A percentile compares a stretch with the other conserved stretches of the same genome.
Evolutionary conservation across 2,888 invertebrate species (phyloP).

Genomic region (Stenoptilia bipunctidactyla): DNA sequence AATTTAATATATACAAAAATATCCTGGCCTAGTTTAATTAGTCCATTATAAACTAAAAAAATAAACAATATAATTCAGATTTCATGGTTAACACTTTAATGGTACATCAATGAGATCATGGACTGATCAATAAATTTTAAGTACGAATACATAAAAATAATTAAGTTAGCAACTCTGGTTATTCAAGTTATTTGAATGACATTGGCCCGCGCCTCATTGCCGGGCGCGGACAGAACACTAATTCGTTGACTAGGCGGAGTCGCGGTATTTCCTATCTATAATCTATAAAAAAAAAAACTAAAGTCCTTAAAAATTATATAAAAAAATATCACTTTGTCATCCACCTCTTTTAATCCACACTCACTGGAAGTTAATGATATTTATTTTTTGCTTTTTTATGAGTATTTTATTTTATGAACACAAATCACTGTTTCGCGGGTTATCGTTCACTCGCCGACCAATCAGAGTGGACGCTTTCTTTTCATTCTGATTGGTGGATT

Average conservation of each 20-base stretch:
- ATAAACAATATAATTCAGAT: background rate
- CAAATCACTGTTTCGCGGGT: conserved; percentile 36
- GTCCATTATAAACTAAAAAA: too few species aligned
- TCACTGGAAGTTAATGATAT: conserved; percentile 42
- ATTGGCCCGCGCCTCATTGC: conserved; percentile 4
- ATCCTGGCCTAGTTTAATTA: background rate
- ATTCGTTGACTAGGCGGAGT: conserved; percentile 63
- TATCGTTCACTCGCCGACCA: conserved; percentile 3
- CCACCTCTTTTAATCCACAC: conserved; percentile 20
- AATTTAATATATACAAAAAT: too few species aligned
- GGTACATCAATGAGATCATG: conserved; percentile 40
- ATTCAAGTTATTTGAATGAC: conserved; percentile 6
- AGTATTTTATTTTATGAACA: conserved; percentile 57
- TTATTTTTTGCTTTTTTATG: conserved; percentile 25
- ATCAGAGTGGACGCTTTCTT: background rate
- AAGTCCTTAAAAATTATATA: conserved; percentile 19
- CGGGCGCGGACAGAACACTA: conserved; percentile 23
- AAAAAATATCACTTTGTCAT: conserved; percentile 59
- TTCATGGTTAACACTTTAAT: background rate
- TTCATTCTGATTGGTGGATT: background rate
- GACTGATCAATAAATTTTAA: conserved; percentile 43
- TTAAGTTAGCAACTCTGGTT: background rate
- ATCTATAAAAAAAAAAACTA: conserved; percentile 7
- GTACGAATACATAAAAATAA: conserved; percentile 23
- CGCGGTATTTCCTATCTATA: conserved; percentile 27